Conservation (phyloP, 1,140 invertebrate species). For the Lanistes nyassanus region DNA sequence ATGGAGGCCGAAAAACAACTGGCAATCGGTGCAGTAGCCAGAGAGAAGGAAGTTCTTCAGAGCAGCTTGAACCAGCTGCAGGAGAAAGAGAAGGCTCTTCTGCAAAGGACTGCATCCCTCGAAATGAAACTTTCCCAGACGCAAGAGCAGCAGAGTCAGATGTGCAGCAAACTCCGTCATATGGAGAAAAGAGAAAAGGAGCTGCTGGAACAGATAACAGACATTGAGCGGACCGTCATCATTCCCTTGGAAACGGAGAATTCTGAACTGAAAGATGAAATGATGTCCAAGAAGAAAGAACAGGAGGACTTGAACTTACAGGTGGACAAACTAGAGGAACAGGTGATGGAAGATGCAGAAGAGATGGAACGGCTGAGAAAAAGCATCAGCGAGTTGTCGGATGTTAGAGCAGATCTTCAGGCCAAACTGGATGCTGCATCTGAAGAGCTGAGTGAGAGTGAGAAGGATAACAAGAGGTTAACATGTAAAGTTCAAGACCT, state of each 20-base stretch:
- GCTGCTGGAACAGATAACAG: constrained; percentile 32
- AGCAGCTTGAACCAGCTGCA: not conserved
- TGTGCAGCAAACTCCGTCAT: constrained; percentile 15
- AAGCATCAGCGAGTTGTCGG: constrained; percentile 10
- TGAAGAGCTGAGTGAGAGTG: not conserved
- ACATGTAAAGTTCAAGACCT: constrained; percentile 44
- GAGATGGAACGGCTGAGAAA: constrained; percentile 13
- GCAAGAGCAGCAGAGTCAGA: constrained; percentile 21
- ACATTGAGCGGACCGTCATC: constrained; percentile 35
- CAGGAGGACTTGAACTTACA: constrained; percentile 22
- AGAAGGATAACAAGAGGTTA: constrained; percentile 30
- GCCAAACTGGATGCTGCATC: constrained; percentile 4
- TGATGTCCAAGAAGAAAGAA: constrained; percentile 26
- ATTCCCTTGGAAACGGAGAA: constrained; percentile 37
- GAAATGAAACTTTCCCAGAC: not conserved
- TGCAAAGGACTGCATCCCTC: not conserved
- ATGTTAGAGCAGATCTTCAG: constrained; percentile 3
- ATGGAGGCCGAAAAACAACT: too few species aligned
- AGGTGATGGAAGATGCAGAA: not conserved
- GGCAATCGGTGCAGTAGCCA: too few species aligned
- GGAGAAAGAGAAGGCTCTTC: constrained; percentile 4
- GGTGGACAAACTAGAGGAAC: constrained; percentile 21
- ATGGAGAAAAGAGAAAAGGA: constrained; percentile 34
- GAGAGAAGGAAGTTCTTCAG: too few species aligned
- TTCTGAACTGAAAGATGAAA: constrained; percentile 33